Conservation (phyloP, 1,140 invertebrate species). For the Chlorops oryzae region DNA sequence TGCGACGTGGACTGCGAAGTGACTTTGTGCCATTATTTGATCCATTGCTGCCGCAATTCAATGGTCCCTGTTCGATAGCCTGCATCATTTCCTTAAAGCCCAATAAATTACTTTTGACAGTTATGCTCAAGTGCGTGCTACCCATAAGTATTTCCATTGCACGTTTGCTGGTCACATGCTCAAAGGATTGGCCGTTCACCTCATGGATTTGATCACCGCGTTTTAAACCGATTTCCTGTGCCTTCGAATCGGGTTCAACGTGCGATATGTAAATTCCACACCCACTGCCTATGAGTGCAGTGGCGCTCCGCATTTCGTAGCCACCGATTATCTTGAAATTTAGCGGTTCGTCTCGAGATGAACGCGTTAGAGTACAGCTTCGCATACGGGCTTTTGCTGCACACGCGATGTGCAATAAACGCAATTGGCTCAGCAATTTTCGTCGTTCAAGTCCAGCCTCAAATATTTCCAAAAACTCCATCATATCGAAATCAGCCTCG, state of each 20-base stretch:
- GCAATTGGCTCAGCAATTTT: constrained; percentile 75
- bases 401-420: constrained; percentile 91
- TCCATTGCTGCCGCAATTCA: constrained; percentile 10
- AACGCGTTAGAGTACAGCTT: constrained; percentile 83
- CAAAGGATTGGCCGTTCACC: constrained; percentile 94
- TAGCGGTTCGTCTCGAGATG: constrained; percentile 84
- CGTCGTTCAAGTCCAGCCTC: constrained; percentile 77
- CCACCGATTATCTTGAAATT: constrained; percentile 93
- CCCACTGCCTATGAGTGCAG: constrained; percentile 54
- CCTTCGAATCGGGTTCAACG: constrained; percentile 87
- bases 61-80: constrained; percentile 71
- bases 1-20: constrained; percentile 35
- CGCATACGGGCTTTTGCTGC: constrained; percentile 89
- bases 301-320: constrained; percentile 61
- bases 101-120: constrained; percentile 94
- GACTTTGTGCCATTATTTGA: constrained; percentile 19
- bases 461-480: constrained; percentile 93
- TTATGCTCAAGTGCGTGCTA: constrained; percentile 92
- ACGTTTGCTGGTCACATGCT: constrained; percentile 80
- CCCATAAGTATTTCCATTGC: constrained; percentile 89
- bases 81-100: constrained; percentile 78
- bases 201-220: constrained; percentile 95
- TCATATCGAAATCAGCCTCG: constrained; percentile 93
- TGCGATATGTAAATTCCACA: constrained; percentile 90
- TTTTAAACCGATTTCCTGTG: constrained; percentile 93